Evolutionary conservation across 1,140 invertebrate species (phyloP).

Genomic region (Pissodes strobi): DNA sequence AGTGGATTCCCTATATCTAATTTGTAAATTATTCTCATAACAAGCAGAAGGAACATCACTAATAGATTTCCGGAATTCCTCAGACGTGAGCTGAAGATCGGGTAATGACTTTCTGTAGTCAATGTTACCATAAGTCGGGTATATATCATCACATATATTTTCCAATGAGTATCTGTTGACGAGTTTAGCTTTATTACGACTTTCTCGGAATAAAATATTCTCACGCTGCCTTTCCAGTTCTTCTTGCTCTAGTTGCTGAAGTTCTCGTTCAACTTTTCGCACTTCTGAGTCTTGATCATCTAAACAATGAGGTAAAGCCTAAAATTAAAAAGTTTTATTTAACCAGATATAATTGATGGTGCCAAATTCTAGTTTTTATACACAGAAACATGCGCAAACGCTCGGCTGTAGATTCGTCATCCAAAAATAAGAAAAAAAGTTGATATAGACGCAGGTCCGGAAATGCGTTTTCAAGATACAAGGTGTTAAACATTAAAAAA

Average conservation of each 20-base stretch:
- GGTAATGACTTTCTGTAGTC: slow-evolving; percentile 73
- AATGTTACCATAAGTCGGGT: slow-evolving; percentile 44
- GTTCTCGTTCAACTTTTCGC: slow-evolving; percentile 73
- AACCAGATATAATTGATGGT: too few relatives aligned
- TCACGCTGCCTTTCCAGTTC: slow-evolving; percentile 75
- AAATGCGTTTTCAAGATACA: too few relatives aligned
- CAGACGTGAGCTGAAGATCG: slow-evolving; percentile 53
- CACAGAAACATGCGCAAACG: too few relatives aligned
- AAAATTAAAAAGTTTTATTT: too few relatives aligned
- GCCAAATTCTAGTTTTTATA: too few relatives aligned
- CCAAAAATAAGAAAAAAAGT: too few relatives aligned
- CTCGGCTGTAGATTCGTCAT: too few relatives aligned
- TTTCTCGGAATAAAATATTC: slow-evolving; percentile 68
- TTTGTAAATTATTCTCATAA: slow-evolving; percentile 25
- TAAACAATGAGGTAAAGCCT: slow-evolving; percentile 42
- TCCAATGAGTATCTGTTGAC: slow-evolving; percentile 66
- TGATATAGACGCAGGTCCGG: too few relatives aligned
- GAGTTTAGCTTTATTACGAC: slow-evolving; percentile 58
- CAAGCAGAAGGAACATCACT: slow-evolving; percentile 42
- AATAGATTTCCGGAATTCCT: slow-evolving; percentile 46
- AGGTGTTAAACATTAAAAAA: too few relatives aligned
- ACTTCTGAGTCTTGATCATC: slow-evolving; percentile 64
- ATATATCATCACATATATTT: slow-evolving; percentile 59
- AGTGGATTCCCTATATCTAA: slow-evolving; percentile 46
- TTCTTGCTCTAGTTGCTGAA: slow-evolving; percentile 75